Evolutionary conservation across 2,888 invertebrate genomes (phyloP), one percentile per base, ranked within the genome.

Genomic region (Drosophila lutescens): DNA sequence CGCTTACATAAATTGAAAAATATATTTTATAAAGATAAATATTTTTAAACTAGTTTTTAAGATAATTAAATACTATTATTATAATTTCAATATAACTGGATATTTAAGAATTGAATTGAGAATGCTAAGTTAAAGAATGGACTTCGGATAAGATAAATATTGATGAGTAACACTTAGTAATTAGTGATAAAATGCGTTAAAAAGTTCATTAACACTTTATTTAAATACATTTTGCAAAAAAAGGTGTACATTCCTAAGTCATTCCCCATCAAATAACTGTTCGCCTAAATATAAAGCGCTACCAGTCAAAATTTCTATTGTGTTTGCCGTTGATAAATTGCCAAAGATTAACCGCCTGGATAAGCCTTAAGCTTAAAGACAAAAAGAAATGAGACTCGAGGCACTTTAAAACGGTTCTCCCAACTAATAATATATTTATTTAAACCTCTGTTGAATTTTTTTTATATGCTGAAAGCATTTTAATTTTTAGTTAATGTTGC

Each of bases 231-330:
- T 9, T 15, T 9, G 32, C 46, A 10, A 30, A 8, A 46, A 20
- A 30, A 3, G 12, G 2, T 44, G 7, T 13, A n/a, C 17, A 46
- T 23, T 43, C 7, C 6, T 2, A 43, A 46, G 6, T 23, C 38
- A 51, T 51, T 57, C 32, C 26, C 32, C 9, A 15, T 26, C 9
- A 23, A 49, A 30, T 70, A 67, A 80, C 84, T 80, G 84, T 86
- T 83, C 69, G 26, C 49, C 80, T 76, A 86, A 76, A 83, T 68
- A 62, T 76, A 67, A 78, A 80, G 58, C 81, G 86, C 86, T 86
- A 84, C 86, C 73, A 60, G 53, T 75, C 71, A 69, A 73, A 58
- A 67, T 67, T 53, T 44, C 43, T 50, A 67, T 68, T 67, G 55
- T 69, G 41, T 71, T 61, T 17, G 61, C 23, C 43, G 40, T 43